Conservation (phyloP, 2,888 invertebrate genomes). For the Amiota communis region DNA sequence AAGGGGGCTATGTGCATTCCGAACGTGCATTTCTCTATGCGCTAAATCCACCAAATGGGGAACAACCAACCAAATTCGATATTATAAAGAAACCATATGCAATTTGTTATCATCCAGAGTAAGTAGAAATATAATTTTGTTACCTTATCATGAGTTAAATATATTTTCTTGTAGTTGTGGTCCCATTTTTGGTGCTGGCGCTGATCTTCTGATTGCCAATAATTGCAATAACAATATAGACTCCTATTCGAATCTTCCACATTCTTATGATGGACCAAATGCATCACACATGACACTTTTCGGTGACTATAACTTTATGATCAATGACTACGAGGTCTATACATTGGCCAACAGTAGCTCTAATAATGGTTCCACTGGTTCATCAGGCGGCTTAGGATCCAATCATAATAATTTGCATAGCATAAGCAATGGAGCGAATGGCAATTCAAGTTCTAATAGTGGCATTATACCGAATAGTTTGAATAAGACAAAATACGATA, state of each 20-base stretch:
- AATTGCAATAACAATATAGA: constrained; percentile 92
- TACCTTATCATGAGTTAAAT: constrained; percentile 3
- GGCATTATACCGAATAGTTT: constrained; percentile 38
- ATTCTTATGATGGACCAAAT: constrained; percentile 88
- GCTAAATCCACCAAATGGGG: constrained; percentile 79
- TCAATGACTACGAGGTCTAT: constrained; percentile 93
- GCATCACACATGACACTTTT: constrained; percentile 81
- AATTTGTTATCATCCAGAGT: constrained; percentile 92
- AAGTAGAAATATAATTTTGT: constrained; percentile 67
- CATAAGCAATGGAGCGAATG: constrained; percentile 26
- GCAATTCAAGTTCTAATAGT: constrained; percentile 37
- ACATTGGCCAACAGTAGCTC: constrained; percentile 73
- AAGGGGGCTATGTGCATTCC: constrained; percentile 87
- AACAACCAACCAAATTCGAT: constrained; percentile 85
- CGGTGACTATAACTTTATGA: constrained; percentile 92
- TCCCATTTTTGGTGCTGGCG: constrained; percentile 95
- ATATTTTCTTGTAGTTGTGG: constrained; percentile 80
- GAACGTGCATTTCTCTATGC: constrained; percentile 91
- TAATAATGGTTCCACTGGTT: constrained; percentile 14
- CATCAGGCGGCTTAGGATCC: not conserved
- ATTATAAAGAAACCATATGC: constrained; percentile 91
- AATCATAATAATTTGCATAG: not conserved
- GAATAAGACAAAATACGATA: constrained; percentile 51
- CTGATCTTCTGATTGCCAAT: constrained; percentile 88
- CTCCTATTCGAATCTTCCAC: constrained; percentile 93